Conservation (phyloP, 2,888 invertebrate genomes). For the Heteromurus nitidus region DNA sequence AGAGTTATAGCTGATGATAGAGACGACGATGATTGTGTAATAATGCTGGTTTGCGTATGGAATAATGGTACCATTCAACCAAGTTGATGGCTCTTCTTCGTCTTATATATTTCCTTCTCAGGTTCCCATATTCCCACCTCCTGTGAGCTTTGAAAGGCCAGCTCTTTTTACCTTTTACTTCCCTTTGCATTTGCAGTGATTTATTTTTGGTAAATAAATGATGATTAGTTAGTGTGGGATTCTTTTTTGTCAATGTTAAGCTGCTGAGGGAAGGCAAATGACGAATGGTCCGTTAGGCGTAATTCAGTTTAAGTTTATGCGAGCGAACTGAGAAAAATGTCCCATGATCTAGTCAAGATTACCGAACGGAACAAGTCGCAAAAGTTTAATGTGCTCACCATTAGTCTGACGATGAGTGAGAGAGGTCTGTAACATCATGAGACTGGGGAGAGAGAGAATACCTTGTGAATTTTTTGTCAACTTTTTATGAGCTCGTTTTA, state of each 20-base stretch:
- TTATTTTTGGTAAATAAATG: conserved; percentile 56
- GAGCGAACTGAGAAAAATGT: neutral
- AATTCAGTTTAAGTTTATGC: neutral
- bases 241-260: conserved; percentile 15
- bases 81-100: conserved; percentile 28
- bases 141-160: conserved; percentile 36
- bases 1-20: neutral
- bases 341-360: too few relatives aligned
- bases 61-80: conserved; percentile 47
- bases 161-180: conserved; percentile 4
- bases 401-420: too few relatives aligned
- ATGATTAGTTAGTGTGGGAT: conserved; percentile 42
- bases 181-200: conserved; percentile 38
- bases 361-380: too few relatives aligned
- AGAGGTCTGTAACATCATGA: too few relatives aligned
- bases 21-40: conserved; percentile 35
- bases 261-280: conserved; percentile 6
- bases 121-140: conserved; percentile 55
- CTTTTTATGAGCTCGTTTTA: too few relatives aligned
- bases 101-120: too few relatives aligned
- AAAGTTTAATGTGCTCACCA: too few relatives aligned
- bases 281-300: conserved; percentile 26
- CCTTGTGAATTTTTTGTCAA: too few relatives aligned
- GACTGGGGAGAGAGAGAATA: too few relatives aligned
- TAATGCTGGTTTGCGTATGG: conserved; percentile 39